Conservation (phyloP, 2,888 invertebrate species). For the Patella pellucida region DNA sequence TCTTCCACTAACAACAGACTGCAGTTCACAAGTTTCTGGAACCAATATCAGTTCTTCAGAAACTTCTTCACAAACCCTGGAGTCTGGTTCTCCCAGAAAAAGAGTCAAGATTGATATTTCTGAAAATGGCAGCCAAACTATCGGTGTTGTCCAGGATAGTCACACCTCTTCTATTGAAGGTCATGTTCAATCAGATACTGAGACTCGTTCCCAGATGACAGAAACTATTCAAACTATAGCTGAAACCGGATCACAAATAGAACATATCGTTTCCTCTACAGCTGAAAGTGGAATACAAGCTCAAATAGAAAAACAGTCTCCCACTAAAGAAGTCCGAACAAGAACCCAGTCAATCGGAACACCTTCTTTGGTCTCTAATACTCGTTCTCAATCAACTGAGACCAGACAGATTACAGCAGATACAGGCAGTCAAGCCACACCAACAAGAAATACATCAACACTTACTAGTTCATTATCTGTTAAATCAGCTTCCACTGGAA, state of each 20-base stretch:
- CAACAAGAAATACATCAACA: background rate
- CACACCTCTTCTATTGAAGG: background rate
- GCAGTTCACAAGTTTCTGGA: background rate
- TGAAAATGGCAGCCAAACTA: background rate
- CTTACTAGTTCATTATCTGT: background rate
- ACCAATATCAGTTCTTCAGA: constrained; percentile 3
- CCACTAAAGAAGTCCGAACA: background rate
- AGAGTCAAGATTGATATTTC: background rate
- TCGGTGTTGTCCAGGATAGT: background rate
- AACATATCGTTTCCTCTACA: background rate
- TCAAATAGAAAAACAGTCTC: background rate
- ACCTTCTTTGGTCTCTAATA: background rate
- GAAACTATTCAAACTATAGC: background rate
- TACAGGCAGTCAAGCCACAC: background rate
- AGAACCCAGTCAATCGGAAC: background rate
- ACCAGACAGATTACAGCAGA: background rate
- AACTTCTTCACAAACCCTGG: background rate
- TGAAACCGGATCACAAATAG: constrained; percentile 3
- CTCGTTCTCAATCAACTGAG: background rate
- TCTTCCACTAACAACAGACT: background rate
- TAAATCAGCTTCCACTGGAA: background rate
- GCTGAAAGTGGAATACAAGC: background rate
- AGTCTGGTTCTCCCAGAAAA: background rate
- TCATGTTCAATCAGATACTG: background rate
- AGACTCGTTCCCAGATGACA: background rate